A percentile compares a stretch with the other conserved stretches of the same genome.
These are phyloP conservation scores for Sarcophaga subvicina DNA, from an alignment of 2,888 invertebrate genomes.

Conservation along the genomic window DNA sequence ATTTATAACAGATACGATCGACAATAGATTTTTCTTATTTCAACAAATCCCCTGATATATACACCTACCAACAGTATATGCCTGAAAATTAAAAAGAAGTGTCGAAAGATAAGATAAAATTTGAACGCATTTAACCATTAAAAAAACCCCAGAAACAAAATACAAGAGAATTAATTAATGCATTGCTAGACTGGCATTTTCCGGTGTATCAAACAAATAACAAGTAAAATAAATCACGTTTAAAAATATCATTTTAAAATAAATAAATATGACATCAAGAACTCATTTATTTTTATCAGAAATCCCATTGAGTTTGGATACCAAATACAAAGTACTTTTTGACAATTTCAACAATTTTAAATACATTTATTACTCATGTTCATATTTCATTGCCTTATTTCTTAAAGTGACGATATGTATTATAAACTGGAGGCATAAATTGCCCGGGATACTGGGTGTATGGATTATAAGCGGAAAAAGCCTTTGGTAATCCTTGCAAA, in stretches of 20 bases:
- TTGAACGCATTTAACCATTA: slow-evolving; percentile 3
- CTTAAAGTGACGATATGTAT: slow-evolving; percentile 6
- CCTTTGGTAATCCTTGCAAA: neutral
- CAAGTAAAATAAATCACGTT: slow-evolving; percentile 21
- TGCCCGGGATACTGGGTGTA: slow-evolving; percentile 18
- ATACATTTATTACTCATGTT: neutral
- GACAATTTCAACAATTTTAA: neutral
- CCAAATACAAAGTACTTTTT: neutral
- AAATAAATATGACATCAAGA: slow-evolving; percentile 28
- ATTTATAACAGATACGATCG: too few relatives aligned
- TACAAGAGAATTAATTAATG: slow-evolving; percentile 3
- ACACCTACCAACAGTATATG: too few relatives aligned
- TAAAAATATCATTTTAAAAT: neutral
- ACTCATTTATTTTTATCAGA: neutral
- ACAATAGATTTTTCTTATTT: too few relatives aligned
- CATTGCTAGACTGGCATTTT: slow-evolving; percentile 10
- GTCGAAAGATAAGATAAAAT: slow-evolving; percentile 51
- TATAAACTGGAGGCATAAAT: slow-evolving; percentile 25
- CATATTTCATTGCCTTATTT: neutral
- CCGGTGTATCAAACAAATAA: neutral
- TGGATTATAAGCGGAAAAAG: neutral
- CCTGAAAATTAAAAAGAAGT: neutral
- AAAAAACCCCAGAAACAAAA: neutral
- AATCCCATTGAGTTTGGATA: neutral
- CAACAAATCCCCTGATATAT: too few relatives aligned